Conservation (phyloP, 2,888 invertebrate species). For the Epinotia brunnichana region DNA sequence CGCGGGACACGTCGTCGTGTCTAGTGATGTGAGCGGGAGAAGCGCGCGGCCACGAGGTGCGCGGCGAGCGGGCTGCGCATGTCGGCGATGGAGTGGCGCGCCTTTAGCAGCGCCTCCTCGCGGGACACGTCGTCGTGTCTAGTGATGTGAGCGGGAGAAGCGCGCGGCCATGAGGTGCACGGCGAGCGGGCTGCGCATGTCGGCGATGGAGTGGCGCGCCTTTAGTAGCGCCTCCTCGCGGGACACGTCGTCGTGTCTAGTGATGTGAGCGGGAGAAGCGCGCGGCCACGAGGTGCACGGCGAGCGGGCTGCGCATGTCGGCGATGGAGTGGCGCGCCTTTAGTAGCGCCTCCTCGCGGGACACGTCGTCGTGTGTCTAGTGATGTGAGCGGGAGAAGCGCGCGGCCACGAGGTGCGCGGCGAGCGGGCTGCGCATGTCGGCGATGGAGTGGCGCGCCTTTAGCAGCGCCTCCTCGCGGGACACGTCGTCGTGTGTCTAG, state of each 20-base stretch:
- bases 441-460: slow-evolving; percentile 77
- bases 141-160: slow-evolving; percentile 44
- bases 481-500: slow-evolving; percentile 83
- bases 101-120: slow-evolving; percentile 71
- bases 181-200: slow-evolving; percentile 69
- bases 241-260: slow-evolving; percentile 82
- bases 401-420: slow-evolving; percentile 63
- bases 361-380: slow-evolving; percentile 83
- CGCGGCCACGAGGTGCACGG: slow-evolving; percentile 63
- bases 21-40: slow-evolving; percentile 43
- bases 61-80: slow-evolving; percentile 67
- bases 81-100: slow-evolving; percentile 78
- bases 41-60: slow-evolving; percentile 62
- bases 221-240: slow-evolving; percentile 74
- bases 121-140: slow-evolving; percentile 83
- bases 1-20: slow-evolving; percentile 83
- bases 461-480: slow-evolving; percentile 74
- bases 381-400: slow-evolving; percentile 49
- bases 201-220: slow-evolving; percentile 77
- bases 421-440: slow-evolving; percentile 70
- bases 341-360: slow-evolving; percentile 74
- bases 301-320: slow-evolving; percentile 70
- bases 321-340: slow-evolving; percentile 77
- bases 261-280: slow-evolving; percentile 49
- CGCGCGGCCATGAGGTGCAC: slow-evolving; percentile 64